Conservation (phyloP, 2,113 vertebrate genomes). For the Sigmodon hispidus region DNA sequence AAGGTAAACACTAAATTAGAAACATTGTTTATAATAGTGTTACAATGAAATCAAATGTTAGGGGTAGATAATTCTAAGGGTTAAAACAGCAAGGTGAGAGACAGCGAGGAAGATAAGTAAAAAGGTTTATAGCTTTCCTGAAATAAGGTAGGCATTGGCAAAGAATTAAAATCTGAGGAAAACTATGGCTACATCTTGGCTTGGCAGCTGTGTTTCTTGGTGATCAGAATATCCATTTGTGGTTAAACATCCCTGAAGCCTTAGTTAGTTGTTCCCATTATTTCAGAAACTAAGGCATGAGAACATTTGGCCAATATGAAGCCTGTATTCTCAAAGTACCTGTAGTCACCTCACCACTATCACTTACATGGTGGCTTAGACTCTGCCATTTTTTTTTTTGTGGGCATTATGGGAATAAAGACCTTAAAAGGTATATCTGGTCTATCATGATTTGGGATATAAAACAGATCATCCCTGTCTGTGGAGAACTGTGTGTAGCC, state of each 20-base stretch:
- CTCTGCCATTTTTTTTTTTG: neutral
- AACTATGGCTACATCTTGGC: neutral
- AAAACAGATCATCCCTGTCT: neutral
- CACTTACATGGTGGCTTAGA: neutral
- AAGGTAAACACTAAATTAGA: neutral
- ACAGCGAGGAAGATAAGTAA: neutral
- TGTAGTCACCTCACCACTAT: neutral
- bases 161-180: neutral
- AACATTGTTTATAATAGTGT: neutral
- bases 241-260: neutral
- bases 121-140: neutral
- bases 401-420: neutral
- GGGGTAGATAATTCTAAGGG: neutral
- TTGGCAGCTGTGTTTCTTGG: neutral
- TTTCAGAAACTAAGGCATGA: neutral
- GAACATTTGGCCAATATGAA: neutral
- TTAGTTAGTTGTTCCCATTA: neutral
- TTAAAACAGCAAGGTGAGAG: neutral
- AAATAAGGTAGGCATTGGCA: neutral
- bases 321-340: neutral
- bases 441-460: neutral
- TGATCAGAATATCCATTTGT: neutral
- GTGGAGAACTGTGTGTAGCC: too few species aligned
- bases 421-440: neutral
- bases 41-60: neutral